Evolutionary conservation across 2,888 invertebrate species (phyloP), one percentile per base, ranked within the genome.

Genomic region (Sinohyriopsis cumingii): DNA sequence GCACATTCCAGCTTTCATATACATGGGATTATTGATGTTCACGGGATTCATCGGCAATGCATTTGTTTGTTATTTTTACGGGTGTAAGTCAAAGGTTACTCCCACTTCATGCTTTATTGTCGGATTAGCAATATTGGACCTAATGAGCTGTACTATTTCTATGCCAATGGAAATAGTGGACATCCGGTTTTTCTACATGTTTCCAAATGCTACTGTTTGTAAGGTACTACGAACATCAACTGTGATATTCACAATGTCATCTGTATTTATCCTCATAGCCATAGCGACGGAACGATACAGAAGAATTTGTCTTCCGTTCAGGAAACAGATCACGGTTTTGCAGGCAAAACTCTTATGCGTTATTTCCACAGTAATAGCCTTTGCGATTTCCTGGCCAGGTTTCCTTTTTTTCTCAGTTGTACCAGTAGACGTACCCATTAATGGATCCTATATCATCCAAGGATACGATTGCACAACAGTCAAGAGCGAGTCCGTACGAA

Each of bases 81-180:
- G 71, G 55, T 67, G 65, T 25, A 71, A 67, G 53, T 69, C 82
- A 55, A 71, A 77, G 25, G 28, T 63, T 5, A 69, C 73, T 19
- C 76, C 77, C 22, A 78, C 78, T 63, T 76, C 76, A 55, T 68
- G 74, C 24, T 78, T 80, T 59, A 75, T 83, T 28, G 63, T 80
- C 15, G 78, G 76, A 59, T 60, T 83, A 24, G 80, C 78, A 1
- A 68, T 77, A 12, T 64, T 78, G 5, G 82, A 82, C 60, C 54
- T 81, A 20, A 63, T 83, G 53, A 77, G 68, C 65, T 83, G 80
- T 65, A 45, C 62, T 4, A 53, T 83, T 1, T 74, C 71, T 25
- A 80, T 81, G 25, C 82, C 82, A 0, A 73, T 73, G 4, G 80
- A 81, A 28, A 78, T 83, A 19, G 67, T 75, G 15, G 81, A 82